Evolutionary conservation across 2,113 vertebrate species (phyloP).

Genomic region (Ciconia boyciana): DNA sequence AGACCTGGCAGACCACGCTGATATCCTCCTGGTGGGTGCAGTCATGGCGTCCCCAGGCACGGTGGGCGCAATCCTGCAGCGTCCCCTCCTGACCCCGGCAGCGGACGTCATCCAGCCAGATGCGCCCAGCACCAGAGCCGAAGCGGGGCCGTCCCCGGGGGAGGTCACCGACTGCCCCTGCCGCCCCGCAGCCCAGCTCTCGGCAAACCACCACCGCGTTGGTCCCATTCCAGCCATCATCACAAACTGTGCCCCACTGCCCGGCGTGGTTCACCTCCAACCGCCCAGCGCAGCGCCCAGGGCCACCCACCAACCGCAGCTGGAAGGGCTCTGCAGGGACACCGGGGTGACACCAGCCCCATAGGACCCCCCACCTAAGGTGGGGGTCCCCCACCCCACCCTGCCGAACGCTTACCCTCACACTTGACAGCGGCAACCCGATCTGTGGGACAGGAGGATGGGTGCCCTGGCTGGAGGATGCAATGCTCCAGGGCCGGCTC

Average conservation of each 20-base stretch:
- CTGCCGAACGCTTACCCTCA: neutral
- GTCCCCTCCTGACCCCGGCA: neutral
- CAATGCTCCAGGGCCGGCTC: neutral
- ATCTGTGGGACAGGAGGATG: neutral
- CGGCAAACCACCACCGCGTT: neutral
- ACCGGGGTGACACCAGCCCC: neutral
- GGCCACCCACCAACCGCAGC: neutral
- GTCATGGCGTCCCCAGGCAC: neutral
- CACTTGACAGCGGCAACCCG: neutral
- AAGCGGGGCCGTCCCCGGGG: neutral
- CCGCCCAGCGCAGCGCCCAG: neutral
- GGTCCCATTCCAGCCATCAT: neutral
- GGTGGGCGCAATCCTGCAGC: neutral
- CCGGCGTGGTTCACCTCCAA: neutral
- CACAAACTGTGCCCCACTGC: neutral
- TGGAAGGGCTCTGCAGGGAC: neutral
- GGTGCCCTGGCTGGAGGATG: neutral
- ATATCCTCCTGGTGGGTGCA: neutral
- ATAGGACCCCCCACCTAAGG: no score
- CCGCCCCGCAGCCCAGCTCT: slow-evolving; percentile 1
- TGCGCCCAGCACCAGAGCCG: rapidly evolving
- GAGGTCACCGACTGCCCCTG: no score
- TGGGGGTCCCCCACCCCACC: neutral
- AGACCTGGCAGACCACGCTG: neutral
- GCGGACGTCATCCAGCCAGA: neutral